These are phyloP conservation scores for Keiferia lycopersicella DNA, from an alignment of 2,888 invertebrate species.

Conservation along the genomic window DNA sequence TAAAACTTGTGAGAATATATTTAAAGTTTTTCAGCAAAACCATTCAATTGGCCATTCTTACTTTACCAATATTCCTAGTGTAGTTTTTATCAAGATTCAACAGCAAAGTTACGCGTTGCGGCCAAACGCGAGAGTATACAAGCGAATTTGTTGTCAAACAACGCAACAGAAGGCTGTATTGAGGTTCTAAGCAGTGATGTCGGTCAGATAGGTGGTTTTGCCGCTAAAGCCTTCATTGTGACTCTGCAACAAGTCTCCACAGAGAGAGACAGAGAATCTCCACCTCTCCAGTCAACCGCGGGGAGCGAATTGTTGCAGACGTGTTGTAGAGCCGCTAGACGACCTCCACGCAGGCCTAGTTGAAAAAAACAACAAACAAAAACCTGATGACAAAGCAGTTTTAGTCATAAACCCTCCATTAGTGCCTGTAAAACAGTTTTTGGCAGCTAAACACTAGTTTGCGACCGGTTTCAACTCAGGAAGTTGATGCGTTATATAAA, in stretches of 20 bases:
- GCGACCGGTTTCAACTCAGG: conserved; percentile 55
- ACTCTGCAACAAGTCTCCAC: conserved; percentile 9
- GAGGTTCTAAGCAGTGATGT: conserved; percentile 5
- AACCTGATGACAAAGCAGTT: conserved; percentile 38
- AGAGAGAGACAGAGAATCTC: conserved; percentile 4
- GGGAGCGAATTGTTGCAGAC: conserved; percentile 3
- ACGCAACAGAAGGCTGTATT: conserved; percentile 28
- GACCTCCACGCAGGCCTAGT: conserved; percentile 34
- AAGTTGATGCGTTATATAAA: conserved; percentile 70
- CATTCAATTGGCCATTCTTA: conserved; percentile 51
- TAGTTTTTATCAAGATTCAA: conserved; percentile 55
- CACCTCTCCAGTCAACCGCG: conserved; percentile 12
- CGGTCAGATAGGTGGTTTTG: conserved; percentile 22
- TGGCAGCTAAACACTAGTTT: conserved; percentile 32
- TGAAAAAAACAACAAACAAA: conserved; percentile 40
- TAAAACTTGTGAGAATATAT: not conserved
- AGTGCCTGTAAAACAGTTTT: conserved; percentile 33
- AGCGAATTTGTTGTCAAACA: conserved; percentile 23
- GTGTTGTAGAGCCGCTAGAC: conserved; percentile 36
- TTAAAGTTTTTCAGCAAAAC: not conserved
- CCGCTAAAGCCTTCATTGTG: conserved; percentile 10
- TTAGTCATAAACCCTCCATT: conserved; percentile 28
- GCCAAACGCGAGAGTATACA: not conserved
- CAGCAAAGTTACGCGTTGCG: conserved; percentile 35
- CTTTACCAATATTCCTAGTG: conserved; percentile 47